These are phyloP conservation scores for Mus spicilegus DNA, from an alignment of 2,113 vertebrate genomes.

Conservation along the genomic window DNA sequence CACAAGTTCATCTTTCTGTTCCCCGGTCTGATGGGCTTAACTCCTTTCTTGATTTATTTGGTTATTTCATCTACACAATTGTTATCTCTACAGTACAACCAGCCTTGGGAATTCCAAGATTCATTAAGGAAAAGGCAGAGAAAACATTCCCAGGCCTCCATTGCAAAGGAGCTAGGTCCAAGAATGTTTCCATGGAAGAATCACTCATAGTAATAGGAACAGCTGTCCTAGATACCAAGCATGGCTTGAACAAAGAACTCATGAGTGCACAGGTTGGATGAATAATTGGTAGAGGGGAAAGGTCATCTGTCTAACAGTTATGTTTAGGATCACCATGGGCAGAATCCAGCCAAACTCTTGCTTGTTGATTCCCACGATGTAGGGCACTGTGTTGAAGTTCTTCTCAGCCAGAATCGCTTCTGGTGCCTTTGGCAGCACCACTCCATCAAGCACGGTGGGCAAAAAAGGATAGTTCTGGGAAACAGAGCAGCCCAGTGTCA, in stretches of 20 bases:
- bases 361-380: constrained; percentile 64
- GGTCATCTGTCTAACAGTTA: neutral
- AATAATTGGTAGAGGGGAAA: neutral
- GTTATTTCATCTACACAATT: neutral
- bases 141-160: fast-evolving
- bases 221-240: neutral
- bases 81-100: neutral
- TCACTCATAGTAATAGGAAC: no score
- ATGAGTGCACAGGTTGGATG: no score
- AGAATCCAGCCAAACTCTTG: constrained; percentile 72
- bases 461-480: neutral
- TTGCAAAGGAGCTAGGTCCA: neutral
- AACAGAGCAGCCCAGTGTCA: fast-evolving
- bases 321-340: constrained; percentile 49
- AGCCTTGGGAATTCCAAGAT: neutral
- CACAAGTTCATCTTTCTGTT: no score
- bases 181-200: neutral
- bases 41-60: fast-evolving
- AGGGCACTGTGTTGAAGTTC: constrained; percentile 18
- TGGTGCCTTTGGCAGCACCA: constrained; percentile 66
- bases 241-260: neutral
- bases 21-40: neutral
- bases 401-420: constrained; percentile 65
- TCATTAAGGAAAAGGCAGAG: neutral
- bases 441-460: neutral